Conservation (phyloP, 1,140 invertebrate species). For the Brachionus rubens region DNA sequence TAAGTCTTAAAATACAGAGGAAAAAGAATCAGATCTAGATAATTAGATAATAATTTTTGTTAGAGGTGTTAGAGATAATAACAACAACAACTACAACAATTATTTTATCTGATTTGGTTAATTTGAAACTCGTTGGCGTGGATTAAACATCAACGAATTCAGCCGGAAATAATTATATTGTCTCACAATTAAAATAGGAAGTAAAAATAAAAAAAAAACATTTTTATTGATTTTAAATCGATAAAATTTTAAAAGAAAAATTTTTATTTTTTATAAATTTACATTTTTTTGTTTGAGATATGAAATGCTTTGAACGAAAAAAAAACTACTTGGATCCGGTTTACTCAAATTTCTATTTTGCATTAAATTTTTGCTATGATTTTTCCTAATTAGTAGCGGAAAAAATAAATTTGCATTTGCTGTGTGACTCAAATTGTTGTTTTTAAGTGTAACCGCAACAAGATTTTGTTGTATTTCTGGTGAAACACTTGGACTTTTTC, state of each 20-base stretch:
- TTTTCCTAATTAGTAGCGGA: conserved; percentile 1
- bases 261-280: neutral
- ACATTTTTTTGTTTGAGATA: conserved; percentile 29
- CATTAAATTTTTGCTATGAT: neutral
- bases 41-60: too few relatives aligned
- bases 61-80: too few relatives aligned
- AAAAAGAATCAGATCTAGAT: too few relatives aligned
- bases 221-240: conserved; percentile 31
- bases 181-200: neutral
- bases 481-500: neutral
- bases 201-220: neutral
- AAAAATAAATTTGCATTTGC: conserved; percentile 10
- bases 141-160: too few relatives aligned
- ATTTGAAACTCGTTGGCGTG: too few relatives aligned
- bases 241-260: neutral
- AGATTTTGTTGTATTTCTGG: conserved; percentile 12
- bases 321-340: neutral
- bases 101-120: too few relatives aligned
- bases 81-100: too few relatives aligned
- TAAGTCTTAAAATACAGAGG: too few relatives aligned
- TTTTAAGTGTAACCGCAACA: neutral
- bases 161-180: neutral
- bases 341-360: neutral
- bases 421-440: neutral
- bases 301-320: conserved; percentile 40